Conservation (phyloP, 2,797 vertebrate species). For the Pelochelys cantorii region DNA sequence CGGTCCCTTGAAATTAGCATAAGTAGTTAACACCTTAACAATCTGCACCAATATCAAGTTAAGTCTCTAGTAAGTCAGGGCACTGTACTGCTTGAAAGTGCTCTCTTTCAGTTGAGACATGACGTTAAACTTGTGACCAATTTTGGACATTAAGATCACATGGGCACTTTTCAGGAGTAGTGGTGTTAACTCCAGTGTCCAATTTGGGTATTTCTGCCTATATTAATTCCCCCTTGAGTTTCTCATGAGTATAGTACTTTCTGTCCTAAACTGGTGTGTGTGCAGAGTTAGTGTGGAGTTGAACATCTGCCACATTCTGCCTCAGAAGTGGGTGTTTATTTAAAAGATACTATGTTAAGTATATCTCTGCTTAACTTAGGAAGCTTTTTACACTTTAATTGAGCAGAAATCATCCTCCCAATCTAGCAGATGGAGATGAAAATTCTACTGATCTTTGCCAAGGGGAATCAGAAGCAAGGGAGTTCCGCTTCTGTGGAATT, state of each 20-base stretch:
- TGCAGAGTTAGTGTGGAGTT: background rate
- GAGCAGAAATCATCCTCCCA: background rate
- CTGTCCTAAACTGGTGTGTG: background rate
- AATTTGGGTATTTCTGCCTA: background rate
- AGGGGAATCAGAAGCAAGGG: background rate
- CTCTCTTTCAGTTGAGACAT: background rate
- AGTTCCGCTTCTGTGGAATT: background rate
- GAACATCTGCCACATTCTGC: background rate
- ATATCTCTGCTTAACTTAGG: background rate
- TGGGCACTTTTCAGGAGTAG: background rate
- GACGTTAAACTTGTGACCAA: background rate
- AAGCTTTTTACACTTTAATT: background rate
- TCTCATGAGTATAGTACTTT: background rate
- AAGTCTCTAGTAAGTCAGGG: background rate
- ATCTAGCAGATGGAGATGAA: background rate
- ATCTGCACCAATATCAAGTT: slow-evolving; percentile 37
- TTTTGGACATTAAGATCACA: background rate
- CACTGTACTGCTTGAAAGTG: background rate
- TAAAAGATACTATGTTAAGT: background rate
- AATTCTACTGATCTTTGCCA: background rate
- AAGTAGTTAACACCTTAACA: background rate
- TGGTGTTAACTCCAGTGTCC: background rate
- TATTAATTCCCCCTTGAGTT: slow-evolving; percentile 1
- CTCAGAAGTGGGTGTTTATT: background rate
- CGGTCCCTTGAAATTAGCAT: background rate